A percentile compares a stretch with the other conserved stretches of the same genome.
Evolutionary conservation across 2,797 vertebrate genomes (phyloP).

Genomic region (Fistularia commersonii): DNA sequence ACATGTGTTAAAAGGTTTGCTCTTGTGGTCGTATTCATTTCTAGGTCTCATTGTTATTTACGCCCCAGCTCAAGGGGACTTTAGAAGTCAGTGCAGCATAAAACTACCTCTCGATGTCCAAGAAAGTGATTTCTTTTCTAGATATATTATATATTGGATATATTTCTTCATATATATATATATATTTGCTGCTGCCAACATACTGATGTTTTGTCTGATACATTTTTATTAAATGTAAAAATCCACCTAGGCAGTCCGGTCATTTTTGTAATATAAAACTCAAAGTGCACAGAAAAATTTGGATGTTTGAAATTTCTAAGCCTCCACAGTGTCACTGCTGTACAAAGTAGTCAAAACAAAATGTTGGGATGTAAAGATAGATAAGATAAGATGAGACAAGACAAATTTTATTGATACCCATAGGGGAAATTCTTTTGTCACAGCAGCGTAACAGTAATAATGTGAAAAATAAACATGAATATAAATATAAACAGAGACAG

Average conservation of each 20-base stretch:
- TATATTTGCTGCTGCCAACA: not conserved
- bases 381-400: too few species aligned
- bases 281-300: conserved; percentile 15
- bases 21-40: conserved; percentile 26
- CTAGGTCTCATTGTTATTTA: conserved; percentile 39
- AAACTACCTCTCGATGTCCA: not conserved
- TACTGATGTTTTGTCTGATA: conserved; percentile 10
- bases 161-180: too few species aligned
- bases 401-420: too few species aligned
- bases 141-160: conserved; percentile 10
- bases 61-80: conserved; percentile 33
- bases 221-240: not conserved
- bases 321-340: not conserved
- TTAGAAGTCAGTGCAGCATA: conserved; percentile 15
- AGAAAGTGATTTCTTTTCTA: not conserved
- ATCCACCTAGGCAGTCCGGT: too few species aligned
- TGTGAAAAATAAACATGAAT: too few species aligned
- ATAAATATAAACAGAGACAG: too few species aligned
- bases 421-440: too few species aligned
- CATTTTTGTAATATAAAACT: not conserved
- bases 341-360: too few species aligned
- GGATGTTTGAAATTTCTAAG: conserved; percentile 23
- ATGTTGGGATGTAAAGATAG: too few species aligned
- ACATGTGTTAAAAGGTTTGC: conserved; percentile 25
- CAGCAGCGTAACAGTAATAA: too few species aligned